A percentile compares a stretch with the other conserved stretches of the same genome.
These are phyloP conservation scores for Galerucella pusilla DNA, from an alignment of 2,888 invertebrate genomes.

Conservation along the genomic window DNA sequence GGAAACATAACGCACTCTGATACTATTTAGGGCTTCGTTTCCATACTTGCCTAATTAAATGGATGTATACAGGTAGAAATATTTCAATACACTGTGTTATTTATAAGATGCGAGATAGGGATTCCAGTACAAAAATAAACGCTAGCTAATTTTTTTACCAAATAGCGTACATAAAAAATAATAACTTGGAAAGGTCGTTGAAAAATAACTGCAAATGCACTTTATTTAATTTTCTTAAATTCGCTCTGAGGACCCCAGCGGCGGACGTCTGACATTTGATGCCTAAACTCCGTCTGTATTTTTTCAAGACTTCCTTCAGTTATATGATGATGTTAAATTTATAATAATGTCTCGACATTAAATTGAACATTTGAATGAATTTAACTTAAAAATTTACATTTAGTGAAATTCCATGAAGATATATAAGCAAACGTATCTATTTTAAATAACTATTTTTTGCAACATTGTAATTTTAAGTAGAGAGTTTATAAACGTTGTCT, in stretches of 20 bases:
- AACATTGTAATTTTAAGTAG: background rate
- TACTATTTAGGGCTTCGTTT: slow-evolving; percentile 8
- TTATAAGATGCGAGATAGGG: no score
- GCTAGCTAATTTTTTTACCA: no score
- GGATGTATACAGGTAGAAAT: background rate
- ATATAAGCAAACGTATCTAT: slow-evolving; percentile 1
- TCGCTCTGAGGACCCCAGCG: no score
- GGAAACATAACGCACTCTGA: background rate
- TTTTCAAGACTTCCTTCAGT: no score
- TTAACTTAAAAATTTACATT: background rate
- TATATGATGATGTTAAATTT: background rate
- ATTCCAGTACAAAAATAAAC: no score
- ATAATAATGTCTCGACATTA: background rate
- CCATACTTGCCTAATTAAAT: background rate
- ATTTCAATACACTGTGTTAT: background rate
- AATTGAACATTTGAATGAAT: background rate
- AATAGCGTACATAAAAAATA: no score
- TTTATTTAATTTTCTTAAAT: no score
- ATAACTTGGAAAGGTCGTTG: no score
- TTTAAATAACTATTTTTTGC: background rate
- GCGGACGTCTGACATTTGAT: no score
- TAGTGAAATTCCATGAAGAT: background rate
- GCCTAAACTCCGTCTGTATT: no score
- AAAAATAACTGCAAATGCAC: no score
- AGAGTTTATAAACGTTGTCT: background rate